Conservation (phyloP, 2,113 vertebrate species). For the Tragelaphus buxtoni region DNA sequence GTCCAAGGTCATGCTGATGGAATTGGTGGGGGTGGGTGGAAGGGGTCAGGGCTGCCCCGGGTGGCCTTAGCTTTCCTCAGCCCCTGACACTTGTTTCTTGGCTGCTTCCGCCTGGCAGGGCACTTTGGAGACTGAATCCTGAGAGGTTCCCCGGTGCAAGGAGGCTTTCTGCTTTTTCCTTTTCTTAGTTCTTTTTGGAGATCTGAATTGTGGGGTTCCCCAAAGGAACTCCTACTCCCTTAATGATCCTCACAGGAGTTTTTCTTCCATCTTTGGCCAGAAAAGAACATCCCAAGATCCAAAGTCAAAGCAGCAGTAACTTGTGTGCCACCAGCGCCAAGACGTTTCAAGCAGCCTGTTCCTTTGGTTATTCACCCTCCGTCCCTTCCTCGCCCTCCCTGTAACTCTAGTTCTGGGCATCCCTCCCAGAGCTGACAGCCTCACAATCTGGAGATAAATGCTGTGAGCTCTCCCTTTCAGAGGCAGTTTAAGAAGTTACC, state of each 20-base stretch:
- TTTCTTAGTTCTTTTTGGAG: neutral
- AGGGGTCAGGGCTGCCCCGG: neutral
- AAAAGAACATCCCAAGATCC: neutral
- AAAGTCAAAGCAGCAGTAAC: neutral
- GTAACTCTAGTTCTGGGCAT: neutral
- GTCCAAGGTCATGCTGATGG: neutral
- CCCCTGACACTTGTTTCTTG: neutral
- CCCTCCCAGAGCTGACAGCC: conserved; percentile 12
- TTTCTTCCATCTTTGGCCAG: neutral
- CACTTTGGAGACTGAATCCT: neutral
- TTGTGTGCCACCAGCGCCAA: neutral
- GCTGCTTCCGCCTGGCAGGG: neutral
- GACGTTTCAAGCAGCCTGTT: neutral
- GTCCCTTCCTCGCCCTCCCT: neutral
- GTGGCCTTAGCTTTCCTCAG: neutral
- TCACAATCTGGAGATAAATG: neutral
- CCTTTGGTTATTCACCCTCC: neutral
- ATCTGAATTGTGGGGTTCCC: neutral
- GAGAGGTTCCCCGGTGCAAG: neutral
- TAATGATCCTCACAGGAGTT: neutral
- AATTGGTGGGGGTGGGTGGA: too few species aligned
- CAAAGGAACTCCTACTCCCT: neutral
- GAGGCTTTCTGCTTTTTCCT: neutral
- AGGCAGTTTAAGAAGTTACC: neutral
- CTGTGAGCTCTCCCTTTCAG: neutral